Percentiles rank a stretch among this genome's conserved stretches.
Conservation (phyloP, 2,888 invertebrate genomes). For the Schizotus pectinicornis region DNA sequence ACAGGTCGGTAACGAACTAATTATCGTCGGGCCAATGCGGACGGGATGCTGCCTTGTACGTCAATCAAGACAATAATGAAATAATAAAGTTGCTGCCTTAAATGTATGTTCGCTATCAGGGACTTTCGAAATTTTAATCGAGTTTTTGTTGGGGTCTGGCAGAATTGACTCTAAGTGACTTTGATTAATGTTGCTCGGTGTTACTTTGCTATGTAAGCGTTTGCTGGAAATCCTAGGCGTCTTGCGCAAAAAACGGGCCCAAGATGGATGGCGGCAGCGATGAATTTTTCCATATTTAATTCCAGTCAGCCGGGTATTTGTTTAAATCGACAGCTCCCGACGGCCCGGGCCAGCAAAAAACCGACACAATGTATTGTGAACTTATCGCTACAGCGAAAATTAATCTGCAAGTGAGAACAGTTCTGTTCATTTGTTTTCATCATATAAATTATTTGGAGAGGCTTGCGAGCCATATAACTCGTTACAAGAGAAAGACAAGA, state of each 20-base stretch:
- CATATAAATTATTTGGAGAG: no score
- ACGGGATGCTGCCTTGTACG: not conserved
- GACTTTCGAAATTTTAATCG: not conserved
- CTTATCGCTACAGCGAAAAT: no score
- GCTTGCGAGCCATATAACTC: no score
- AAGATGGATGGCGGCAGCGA: not conserved
- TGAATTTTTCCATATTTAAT: no score
- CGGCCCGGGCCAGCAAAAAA: no score
- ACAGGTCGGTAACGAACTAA: not conserved
- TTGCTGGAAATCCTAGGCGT: no score
- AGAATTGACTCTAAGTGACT: constrained; percentile 3
- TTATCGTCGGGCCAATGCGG: not conserved
- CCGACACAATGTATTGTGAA: no score
- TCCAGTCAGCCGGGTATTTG: no score
- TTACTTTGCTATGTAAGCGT: not conserved
- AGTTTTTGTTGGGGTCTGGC: not conserved
- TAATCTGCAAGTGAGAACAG: no score
- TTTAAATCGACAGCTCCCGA: no score
- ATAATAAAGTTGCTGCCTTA: constrained; percentile 1
- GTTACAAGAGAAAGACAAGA: no score
- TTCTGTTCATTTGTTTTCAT: no score
- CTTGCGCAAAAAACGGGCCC: not conserved
- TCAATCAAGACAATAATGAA: not conserved
- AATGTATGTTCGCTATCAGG: constrained; percentile 2
- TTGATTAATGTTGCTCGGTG: constrained; percentile 5